phyloP scores from a whole-genome alignment of 2,888 invertebrate genomes.

The Heteromyza rotundicornis region DNA sequence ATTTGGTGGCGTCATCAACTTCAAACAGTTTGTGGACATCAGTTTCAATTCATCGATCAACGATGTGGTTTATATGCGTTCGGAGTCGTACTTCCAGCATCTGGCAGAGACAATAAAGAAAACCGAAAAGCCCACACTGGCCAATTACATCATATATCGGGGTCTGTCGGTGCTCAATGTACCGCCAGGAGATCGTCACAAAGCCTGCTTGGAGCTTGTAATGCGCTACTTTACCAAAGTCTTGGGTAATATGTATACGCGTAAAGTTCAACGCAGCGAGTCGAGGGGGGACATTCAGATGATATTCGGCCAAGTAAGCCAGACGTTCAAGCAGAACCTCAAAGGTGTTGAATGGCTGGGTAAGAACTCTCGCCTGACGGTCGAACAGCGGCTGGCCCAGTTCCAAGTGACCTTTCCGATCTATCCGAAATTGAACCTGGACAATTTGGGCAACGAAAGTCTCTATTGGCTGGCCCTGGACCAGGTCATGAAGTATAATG shows the following conservation, averaged over 20 bases:
- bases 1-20: constrained; percentile 42
- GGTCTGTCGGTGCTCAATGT: constrained; percentile 41
- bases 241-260: constrained; percentile 50
- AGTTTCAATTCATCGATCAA: constrained; percentile 39
- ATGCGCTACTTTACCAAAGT: constrained; percentile 49
- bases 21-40: constrained; percentile 47
- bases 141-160: constrained; percentile 53
- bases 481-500: constrained; percentile 37
- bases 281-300: constrained; percentile 39
- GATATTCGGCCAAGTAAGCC: constrained; percentile 41
- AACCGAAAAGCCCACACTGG: constrained; percentile 40
- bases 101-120: constrained; percentile 37
- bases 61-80: constrained; percentile 44
- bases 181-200: constrained; percentile 30
- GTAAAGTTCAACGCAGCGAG: constrained; percentile 36
- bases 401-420: constrained; percentile 41
- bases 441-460: constrained; percentile 34
- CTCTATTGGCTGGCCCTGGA: constrained; percentile 47
- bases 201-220: constrained; percentile 39
- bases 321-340: constrained; percentile 41
- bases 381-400: constrained; percentile 38
- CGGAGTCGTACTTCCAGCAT: constrained; percentile 44
- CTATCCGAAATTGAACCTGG: constrained; percentile 41
- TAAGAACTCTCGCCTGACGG: constrained; percentile 44
- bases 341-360: constrained; percentile 45